These are phyloP conservation scores for Choloepus hoffmanni DNA, from an alignment of 2,113 vertebrate species.

Conservation along the genomic window DNA sequence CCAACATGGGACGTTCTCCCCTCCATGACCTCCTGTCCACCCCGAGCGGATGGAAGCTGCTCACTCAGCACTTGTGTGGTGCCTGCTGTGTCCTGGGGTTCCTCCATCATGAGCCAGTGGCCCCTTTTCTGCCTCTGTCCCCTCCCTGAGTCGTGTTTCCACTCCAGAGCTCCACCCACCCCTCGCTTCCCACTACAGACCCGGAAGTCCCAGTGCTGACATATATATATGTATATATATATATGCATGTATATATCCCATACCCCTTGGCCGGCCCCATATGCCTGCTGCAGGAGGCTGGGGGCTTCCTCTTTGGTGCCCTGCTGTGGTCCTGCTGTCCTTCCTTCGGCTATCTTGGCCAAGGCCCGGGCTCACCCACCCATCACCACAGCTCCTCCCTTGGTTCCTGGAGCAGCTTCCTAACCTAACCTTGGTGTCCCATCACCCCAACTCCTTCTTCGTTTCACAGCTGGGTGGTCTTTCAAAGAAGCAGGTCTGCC, in stretches of 20 bases:
- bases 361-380: neutral
- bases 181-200: neutral
- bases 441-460: neutral
- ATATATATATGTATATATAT: neutral
- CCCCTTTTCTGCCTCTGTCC: neutral
- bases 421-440: neutral
- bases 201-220: neutral
- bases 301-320: neutral
- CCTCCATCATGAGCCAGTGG: too few relatives aligned
- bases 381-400: neutral
- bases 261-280: neutral
- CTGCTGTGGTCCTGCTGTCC: neutral
- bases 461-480: neutral
- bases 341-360: neutral
- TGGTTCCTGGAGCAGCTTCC: neutral
- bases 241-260: neutral
- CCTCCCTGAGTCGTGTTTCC: neutral
- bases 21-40: neutral
- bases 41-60: rapidly evolving
- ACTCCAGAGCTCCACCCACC: neutral
- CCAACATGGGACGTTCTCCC: too few relatives aligned
- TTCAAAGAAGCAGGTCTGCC: neutral
- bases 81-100: neutral
- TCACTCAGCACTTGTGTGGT: rapidly evolving
- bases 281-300: rapidly evolving